A percentile compares a stretch with the other conserved stretches of the same genome.
These are phyloP conservation scores for Tiliqua scincoides DNA, from an alignment of 2,113 vertebrate species.

Conservation along the genomic window DNA sequence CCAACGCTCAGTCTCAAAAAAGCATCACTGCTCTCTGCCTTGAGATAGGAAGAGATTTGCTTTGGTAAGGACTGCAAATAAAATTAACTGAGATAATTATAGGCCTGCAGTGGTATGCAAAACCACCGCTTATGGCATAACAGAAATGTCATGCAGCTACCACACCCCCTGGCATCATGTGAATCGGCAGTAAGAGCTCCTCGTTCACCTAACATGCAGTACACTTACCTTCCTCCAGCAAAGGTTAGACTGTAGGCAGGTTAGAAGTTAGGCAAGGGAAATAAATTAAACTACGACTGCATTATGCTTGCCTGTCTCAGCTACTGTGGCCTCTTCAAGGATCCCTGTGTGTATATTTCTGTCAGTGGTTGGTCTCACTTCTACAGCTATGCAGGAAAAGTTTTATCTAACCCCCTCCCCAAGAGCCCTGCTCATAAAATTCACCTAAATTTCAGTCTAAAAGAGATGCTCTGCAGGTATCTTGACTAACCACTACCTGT, in stretches of 20 bases:
- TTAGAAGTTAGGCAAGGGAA: neutral
- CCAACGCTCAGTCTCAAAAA: neutral
- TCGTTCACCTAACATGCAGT: neutral
- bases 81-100: slow-evolving; percentile 6
- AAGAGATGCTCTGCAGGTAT: slow-evolving; percentile 18
- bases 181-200: neutral
- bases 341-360: slow-evolving; percentile 53
- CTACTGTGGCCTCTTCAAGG: neutral
- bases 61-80: neutral
- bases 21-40: neutral
- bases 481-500: neutral
- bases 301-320: slow-evolving; percentile 42
- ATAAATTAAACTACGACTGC: neutral
- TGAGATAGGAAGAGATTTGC: neutral
- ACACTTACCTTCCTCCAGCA: neutral
- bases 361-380: slow-evolving; percentile 49
- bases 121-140: neutral
- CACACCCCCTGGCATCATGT: neutral
- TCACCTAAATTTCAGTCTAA: slow-evolving; percentile 3
- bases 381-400: slow-evolving; percentile 55
- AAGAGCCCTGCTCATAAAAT: neutral
- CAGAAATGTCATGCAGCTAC: neutral
- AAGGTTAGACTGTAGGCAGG: neutral
- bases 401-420: slow-evolving; percentile 53
- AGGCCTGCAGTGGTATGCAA: neutral